phyloP scores from a whole-genome alignment of 2,797 vertebrate genomes.

The Crocodylus rhombifer region DNA sequence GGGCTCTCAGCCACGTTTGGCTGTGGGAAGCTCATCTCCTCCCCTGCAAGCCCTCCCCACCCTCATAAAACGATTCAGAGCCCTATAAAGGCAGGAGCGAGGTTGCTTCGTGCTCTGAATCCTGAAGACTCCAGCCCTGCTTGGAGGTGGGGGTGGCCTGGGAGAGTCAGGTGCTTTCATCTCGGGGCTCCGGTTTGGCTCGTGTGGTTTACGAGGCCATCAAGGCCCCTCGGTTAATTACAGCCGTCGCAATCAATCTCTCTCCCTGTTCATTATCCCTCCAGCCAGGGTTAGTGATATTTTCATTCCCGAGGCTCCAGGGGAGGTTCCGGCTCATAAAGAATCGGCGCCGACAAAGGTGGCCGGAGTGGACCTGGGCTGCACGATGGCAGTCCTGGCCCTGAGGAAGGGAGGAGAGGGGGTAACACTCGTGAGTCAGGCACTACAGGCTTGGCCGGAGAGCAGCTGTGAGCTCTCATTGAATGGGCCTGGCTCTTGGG shows the following conservation, averaged over 20 bases:
- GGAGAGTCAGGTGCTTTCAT: not conserved
- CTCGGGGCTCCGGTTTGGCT: constrained; percentile 14
- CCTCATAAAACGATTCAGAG: constrained; percentile 62
- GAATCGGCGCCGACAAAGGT: not conserved
- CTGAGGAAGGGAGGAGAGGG: not conserved
- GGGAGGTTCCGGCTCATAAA: not conserved
- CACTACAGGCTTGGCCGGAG: not conserved
- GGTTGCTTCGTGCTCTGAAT: constrained; percentile 46
- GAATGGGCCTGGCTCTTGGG: not conserved
- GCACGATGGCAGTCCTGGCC: not conserved
- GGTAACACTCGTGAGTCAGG: not conserved
- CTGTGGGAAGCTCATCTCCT: constrained; percentile 49
- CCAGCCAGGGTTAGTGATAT: constrained; percentile 16
- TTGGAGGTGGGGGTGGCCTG: not conserved
- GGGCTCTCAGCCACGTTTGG: not conserved
- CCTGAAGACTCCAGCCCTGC: constrained; percentile 23
- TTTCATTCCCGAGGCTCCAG: constrained; percentile 35
- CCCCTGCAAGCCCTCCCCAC: constrained; percentile 18
- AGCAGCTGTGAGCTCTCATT: not conserved
- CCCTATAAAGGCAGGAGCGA: constrained; percentile 51
- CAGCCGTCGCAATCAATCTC: constrained; percentile 44
- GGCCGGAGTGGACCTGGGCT: fast-evolving
- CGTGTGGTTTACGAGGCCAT: constrained; percentile 25
- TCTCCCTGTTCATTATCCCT: constrained; percentile 46
- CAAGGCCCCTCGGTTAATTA: constrained; percentile 59